These are phyloP conservation scores for Dicrurus megarhynchus DNA, from an alignment of 2,113 vertebrate genomes.

Conservation along the genomic window DNA sequence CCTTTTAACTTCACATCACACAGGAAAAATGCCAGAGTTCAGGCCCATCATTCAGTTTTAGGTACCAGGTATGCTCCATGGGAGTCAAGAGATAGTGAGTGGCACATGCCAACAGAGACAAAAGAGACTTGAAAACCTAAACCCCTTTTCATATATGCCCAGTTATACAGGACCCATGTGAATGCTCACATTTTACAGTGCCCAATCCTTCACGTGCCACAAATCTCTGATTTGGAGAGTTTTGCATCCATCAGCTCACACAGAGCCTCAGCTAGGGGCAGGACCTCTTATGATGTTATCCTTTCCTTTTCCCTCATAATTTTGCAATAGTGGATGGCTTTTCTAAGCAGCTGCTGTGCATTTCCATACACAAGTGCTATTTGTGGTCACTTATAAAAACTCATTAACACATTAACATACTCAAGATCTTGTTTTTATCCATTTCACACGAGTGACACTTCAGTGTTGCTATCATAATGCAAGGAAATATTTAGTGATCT, in stretches of 20 bases:
- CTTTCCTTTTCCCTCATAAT: neutral
- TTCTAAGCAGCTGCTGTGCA: neutral
- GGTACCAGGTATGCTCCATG: neutral
- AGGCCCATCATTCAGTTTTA: neutral
- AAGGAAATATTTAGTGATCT: neutral
- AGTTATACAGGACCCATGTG: neutral
- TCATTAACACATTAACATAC: neutral
- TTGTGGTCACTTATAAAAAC: neutral
- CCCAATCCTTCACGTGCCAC: neutral
- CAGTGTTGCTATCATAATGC: neutral
- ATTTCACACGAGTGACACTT: neutral
- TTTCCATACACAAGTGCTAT: conserved; percentile 35
- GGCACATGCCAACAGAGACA: neutral
- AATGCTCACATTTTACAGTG: neutral
- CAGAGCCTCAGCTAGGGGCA: neutral
- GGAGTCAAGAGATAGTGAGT: neutral
- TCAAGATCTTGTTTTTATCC: conserved; percentile 8
- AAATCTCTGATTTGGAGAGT: neutral
- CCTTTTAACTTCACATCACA: conserved; percentile 25
- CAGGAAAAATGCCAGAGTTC: conserved; percentile 20
- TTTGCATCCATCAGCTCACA: neutral
- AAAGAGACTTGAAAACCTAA: neutral
- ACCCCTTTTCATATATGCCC: neutral
- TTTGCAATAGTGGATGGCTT: neutral
- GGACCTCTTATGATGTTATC: neutral